Base-by-base conservation (phyloP, 2,888 invertebrate genomes). In the Sesia bembeciformis region DNA sequence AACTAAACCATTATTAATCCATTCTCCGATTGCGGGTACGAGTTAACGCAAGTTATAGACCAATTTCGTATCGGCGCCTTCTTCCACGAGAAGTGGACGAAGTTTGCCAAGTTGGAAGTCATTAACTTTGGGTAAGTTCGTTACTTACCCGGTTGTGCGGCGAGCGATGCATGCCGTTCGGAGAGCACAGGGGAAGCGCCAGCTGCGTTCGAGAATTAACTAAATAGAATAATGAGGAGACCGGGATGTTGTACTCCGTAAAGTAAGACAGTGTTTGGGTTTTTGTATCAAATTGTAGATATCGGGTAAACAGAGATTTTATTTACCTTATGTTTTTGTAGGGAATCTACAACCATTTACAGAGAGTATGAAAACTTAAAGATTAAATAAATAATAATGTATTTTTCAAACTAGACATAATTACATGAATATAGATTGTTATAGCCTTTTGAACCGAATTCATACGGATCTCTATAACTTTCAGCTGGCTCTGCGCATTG, bases 101-200 rank as follows among this genome's bases (percentile, higher is more conserved):
- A 62, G 60, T 65, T 67, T 66, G 70, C 65, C 59, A 70, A 78
- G 69, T 80, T 76, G 63, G 68, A 52, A 76, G 74, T 75, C 76
- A 78, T 79, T 80, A 79, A 78, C 76, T 81, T 75, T 64, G 65
- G 64, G 65, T 76, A 78, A 79, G 72, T 78, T 74, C 64, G 75
- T 80, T 78, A 72, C 71, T 66, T 58, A 61, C 60, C 64, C 60
- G 62, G 39, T 50, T 39, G 50, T 39, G 7, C 23, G 38, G 39
- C 6, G 50, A 8, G 39, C 62, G 62, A 66, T 67, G 67, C 68
- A 70, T 62, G 66, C 63, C 41, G 58, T 53, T 50, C 57, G 57
- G 57, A 56, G 54, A 54, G 38, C 39, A 39, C 39, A 50, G 39
- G 39, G 53, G 55, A 56, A 60, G 61, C 62, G 62, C 61, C 76